Percentiles rank a stretch among this genome's conserved stretches.
phyloP scores from a whole-genome alignment of 2,888 invertebrate genomes.

The Morpho achilles region DNA sequence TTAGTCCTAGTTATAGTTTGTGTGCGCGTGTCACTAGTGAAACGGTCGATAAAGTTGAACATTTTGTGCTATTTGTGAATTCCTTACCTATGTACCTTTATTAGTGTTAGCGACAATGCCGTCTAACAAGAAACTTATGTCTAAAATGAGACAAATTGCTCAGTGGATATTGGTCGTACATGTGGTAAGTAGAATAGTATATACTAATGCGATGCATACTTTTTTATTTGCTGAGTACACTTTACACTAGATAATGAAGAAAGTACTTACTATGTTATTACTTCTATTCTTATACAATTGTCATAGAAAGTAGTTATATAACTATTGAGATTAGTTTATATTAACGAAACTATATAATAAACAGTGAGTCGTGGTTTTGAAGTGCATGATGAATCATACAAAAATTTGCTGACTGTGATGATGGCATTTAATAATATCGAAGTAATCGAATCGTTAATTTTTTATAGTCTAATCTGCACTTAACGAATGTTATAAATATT shows the following conservation, averaged over 20 bases:
- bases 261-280: background rate
- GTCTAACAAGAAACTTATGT: constrained; percentile 68
- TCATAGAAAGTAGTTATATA: constrained; percentile 18
- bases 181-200: constrained; percentile 56
- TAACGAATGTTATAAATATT: background rate
- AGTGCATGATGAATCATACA: constrained; percentile 19
- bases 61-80: constrained; percentile 68
- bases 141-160: constrained; percentile 67
- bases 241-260: background rate
- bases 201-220: background rate
- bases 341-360: background rate
- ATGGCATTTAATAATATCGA: constrained; percentile 4
- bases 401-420: constrained; percentile 16
- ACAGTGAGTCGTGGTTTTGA: constrained; percentile 3
- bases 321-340: constrained; percentile 7
- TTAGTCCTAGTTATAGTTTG: constrained; percentile 53
- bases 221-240: background rate
- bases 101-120: constrained; percentile 56
- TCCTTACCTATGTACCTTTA: constrained; percentile 46
- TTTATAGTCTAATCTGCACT: background rate
- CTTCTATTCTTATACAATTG: background rate
- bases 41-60: constrained; percentile 72
- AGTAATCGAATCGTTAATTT: background rate
- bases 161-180: constrained; percentile 72
- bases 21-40: constrained; percentile 72